Percentiles rank a stretch among this genome's conserved stretches.
phyloP scores from a whole-genome alignment of 1,140 invertebrate species.

The Akabosia matsudoensis region DNA sequence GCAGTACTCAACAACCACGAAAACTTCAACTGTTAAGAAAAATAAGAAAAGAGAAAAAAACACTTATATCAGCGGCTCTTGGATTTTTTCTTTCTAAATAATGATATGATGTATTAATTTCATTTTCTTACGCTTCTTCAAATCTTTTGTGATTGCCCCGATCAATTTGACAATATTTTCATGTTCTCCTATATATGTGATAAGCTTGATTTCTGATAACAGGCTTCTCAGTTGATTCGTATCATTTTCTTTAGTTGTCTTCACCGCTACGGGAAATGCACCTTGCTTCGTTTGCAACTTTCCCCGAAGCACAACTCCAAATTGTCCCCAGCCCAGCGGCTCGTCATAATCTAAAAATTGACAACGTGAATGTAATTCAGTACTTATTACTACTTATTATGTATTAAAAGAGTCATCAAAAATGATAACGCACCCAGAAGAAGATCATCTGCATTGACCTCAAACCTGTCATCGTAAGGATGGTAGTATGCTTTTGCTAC shows the following conservation, averaged over 20 bases:
- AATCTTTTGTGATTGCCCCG: conserved; percentile 56
- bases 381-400: too few relatives aligned
- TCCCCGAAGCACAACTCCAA: conserved; percentile 34
- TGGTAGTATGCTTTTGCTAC: conserved; percentile 32
- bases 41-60: neutral
- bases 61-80: too few relatives aligned
- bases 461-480: conserved; percentile 34
- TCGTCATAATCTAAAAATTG: conserved; percentile 27
- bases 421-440: conserved; percentile 25
- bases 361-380: neutral
- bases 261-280: conserved; percentile 29
- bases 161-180: conserved; percentile 59
- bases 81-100: neutral
- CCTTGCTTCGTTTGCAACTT: conserved; percentile 23
- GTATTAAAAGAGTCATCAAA: too few relatives aligned
- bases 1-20: conserved; percentile 37
- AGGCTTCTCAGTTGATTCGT: conserved; percentile 20
- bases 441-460: conserved; percentile 34
- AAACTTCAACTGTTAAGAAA: conserved; percentile 30
- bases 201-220: conserved; percentile 56
- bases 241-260: conserved; percentile 29
- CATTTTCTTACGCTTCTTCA: conserved; percentile 50
- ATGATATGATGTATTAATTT: too few relatives aligned
- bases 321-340: conserved; percentile 35
- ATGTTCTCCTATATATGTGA: conserved; percentile 58